These are phyloP conservation scores for Anser cygnoides DNA, from an alignment of 2,113 vertebrate genomes.

Conservation along the genomic window DNA sequence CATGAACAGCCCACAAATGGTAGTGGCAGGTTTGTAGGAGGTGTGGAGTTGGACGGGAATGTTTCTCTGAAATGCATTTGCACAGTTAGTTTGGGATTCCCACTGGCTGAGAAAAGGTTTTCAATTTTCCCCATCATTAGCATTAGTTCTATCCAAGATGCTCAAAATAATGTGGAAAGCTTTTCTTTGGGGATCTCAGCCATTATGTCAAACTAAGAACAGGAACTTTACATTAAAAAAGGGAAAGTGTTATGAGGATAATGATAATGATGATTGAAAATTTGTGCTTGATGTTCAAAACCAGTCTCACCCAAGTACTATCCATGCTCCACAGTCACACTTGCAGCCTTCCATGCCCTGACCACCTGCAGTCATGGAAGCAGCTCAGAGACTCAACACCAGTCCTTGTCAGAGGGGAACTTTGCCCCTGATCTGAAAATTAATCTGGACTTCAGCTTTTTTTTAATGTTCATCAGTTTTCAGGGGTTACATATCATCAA, in stretches of 20 bases:
- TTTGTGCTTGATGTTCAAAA: not conserved
- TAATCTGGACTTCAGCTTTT: not conserved
- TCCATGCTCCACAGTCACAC: not conserved
- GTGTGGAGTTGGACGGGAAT: not conserved
- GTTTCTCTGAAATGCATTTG: not conserved
- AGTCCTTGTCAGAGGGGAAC: not conserved
- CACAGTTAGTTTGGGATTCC: not conserved
- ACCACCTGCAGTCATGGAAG: not conserved
- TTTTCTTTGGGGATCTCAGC: not conserved
- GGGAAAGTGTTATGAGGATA: not conserved
- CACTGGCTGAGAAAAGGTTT: not conserved
- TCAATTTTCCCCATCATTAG: not conserved
- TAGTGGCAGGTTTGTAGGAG: not conserved
- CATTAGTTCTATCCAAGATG: not conserved
- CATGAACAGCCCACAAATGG: not conserved
- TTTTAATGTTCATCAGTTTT: not conserved
- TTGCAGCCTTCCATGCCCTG: not conserved
- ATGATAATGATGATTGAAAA: not conserved
- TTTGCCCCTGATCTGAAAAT: not conserved
- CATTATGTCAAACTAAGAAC: not conserved
- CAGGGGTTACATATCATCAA: not conserved
- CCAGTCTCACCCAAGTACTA: not conserved
- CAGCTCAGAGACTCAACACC: not conserved
- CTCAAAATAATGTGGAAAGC: not conserved
- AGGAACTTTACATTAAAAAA: not conserved